Evolutionary conservation across 1,140 invertebrate species (phyloP), one percentile per base, ranked within the genome.

Genomic region (Hypsibius dujardini): DNA sequence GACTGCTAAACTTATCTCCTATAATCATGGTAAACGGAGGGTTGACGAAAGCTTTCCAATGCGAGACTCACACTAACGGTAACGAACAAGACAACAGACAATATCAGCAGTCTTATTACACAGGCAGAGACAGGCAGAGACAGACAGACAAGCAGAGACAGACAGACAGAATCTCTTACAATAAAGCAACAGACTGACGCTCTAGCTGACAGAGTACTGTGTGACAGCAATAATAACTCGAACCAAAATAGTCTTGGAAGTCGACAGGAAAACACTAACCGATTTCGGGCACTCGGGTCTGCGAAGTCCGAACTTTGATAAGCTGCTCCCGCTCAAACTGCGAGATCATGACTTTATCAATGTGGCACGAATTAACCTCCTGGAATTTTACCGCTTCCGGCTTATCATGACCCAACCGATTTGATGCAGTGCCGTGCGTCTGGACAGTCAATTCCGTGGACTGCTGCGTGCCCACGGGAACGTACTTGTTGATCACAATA

Each of bases 291-390:
- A 90, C 80, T 69, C 95, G 81, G 0, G 93, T 97, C 83, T 99
- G 95, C 70, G 95, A 79, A 46, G 96, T 79, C 14, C 95, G 81
- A 1, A 98, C 82, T 81, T 99, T 99, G 50, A 98, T 90, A 0
- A 96, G 81, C 76, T 88, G 89, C 2, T 89, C 85, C 76, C 96
- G 91, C 73, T 96, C 92, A 46, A 88, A 86, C 78, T 94, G 93
- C 0, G 92, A 89, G 1, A 98, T 86, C 86, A 99, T 88, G 0
- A 98, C 95, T 80, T 92, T 92, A 77, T 99, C 96, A 15, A 97
- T 84, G 76, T 93, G 94, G 42, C 91, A 88, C 12, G 92, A 87
- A 47, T 76, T 77, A 28, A 76, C 7, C 42, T 67, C 62, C 42
- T 67, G 62, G 42, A 67, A 67, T 75, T 74, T 15, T 3, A 47